Evolutionary conservation across 2,113 vertebrate genomes (phyloP).

Genomic region (Polypterus senegalus): DNA sequence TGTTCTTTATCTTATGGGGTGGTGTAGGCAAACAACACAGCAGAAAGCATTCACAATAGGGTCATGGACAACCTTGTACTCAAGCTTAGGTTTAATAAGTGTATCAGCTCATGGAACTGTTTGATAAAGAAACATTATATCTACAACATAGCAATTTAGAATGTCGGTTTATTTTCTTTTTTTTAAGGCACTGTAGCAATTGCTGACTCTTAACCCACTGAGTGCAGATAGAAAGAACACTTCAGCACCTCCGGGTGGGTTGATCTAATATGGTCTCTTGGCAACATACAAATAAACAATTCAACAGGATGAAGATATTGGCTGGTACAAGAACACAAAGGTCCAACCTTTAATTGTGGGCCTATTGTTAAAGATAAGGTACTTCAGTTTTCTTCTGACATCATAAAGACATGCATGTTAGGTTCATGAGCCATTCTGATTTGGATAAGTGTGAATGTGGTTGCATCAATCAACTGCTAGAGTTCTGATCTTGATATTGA

Average conservation of each 20-base stretch:
- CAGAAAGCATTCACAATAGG: conserved; percentile 11
- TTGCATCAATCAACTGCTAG: too few relatives aligned
- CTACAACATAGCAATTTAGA: neutral
- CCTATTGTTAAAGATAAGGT: too few relatives aligned
- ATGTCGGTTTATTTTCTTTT: too few relatives aligned
- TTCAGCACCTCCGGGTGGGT: conserved; percentile 4
- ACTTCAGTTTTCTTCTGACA: too few relatives aligned
- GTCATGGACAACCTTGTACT: conserved; percentile 12
- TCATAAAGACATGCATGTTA: too few relatives aligned
- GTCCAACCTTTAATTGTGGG: too few relatives aligned
- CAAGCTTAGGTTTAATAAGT: conserved; percentile 12
- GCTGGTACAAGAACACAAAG: too few relatives aligned
- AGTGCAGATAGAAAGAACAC: conserved; percentile 20
- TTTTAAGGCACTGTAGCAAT: too few relatives aligned
- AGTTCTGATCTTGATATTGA: too few relatives aligned
- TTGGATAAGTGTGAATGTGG: too few relatives aligned
- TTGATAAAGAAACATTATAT: conserved; percentile 7
- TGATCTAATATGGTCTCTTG: conserved; percentile 14
- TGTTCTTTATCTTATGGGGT: conserved; percentile 7
- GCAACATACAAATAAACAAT: conserved; percentile 12
- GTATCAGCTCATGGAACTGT: conserved; percentile 11
- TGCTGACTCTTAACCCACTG: conserved; percentile 17
- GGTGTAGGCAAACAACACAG: conserved; percentile 2
- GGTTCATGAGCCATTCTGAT: too few relatives aligned
- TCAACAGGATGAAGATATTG: conserved; percentile 2